phyloP scores from a whole-genome alignment of 92 coral and sea anemone genomes.

The Phymanthus crucifer region DNA sequence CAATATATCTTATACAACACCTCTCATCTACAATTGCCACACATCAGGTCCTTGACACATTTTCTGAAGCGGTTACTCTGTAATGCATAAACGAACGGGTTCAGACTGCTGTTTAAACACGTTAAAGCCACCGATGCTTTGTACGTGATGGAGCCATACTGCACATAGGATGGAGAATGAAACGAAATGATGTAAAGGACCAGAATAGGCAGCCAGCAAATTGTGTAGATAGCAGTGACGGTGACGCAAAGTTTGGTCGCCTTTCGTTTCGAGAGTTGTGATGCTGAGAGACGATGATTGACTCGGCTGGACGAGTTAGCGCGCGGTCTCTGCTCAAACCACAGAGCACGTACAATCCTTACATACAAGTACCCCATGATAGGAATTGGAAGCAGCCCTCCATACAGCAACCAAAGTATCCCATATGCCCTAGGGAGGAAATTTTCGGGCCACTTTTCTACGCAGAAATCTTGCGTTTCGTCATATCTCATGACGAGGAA shows the following conservation, averaged over 20 bases:
- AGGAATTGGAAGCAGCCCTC: slow-evolving; percentile 27
- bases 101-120: slow-evolving; percentile 28
- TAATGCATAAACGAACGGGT: slow-evolving; percentile 35
- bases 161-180: slow-evolving; percentile 9
- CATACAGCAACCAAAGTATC: slow-evolving; percentile 24
- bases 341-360: slow-evolving; percentile 16
- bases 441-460: slow-evolving; percentile 42
- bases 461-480: slow-evolving; percentile 14
- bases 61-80: slow-evolving; percentile 35
- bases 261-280: slow-evolving; percentile 9
- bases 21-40: neutral
- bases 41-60: slow-evolving; percentile 24
- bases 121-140: neutral
- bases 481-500: slow-evolving; percentile 38
- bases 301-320: neutral
- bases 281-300: neutral
- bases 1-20: neutral
- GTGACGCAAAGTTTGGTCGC: slow-evolving; percentile 25
- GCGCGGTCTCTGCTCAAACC: slow-evolving; percentile 32
- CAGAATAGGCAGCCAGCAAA: slow-evolving; percentile 29
- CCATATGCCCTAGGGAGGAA: slow-evolving; percentile 36
- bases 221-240: slow-evolving; percentile 21
- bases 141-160: slow-evolving; percentile 18
- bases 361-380: slow-evolving; percentile 29
- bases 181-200: slow-evolving; percentile 23